phyloP scores from a whole-genome alignment of 2,888 invertebrate genomes.

The Anthophora plumipes region DNA sequence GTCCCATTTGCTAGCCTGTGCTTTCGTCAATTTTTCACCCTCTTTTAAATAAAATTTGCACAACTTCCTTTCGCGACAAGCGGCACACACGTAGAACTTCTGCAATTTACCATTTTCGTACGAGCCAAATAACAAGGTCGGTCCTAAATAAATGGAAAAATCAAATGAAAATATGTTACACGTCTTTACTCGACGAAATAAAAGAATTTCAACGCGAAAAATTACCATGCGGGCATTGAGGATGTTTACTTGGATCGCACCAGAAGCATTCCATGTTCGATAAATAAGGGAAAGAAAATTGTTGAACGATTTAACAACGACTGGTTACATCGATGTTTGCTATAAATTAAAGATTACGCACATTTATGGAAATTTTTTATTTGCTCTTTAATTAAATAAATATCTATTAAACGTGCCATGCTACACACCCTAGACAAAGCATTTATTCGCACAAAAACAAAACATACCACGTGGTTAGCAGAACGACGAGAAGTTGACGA shows the following conservation, averaged over 20 bases:
- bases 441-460: slow-evolving; percentile 19
- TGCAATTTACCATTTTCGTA: slow-evolving; percentile 84
- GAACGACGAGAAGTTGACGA: not conserved
- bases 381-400: not conserved
- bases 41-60: slow-evolving; percentile 90
- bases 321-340: not conserved
- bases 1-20: slow-evolving; percentile 85
- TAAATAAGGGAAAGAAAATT: not conserved
- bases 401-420: not conserved
- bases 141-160: slow-evolving; percentile 82
- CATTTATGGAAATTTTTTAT: slow-evolving; percentile 4
- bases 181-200: not conserved
- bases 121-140: slow-evolving; percentile 89
- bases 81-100: slow-evolving; percentile 92
- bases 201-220: not conserved
- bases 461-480: not conserved
- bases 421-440: not conserved
- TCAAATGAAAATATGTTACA: not conserved
- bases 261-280: slow-evolving; percentile 77
- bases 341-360: not conserved
- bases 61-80: slow-evolving; percentile 91
- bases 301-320: not conserved
- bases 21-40: slow-evolving; percentile 83
- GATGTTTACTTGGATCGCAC: slow-evolving; percentile 87
- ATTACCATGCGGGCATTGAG: slow-evolving; percentile 90